Conservation (phyloP, 2,797 vertebrate species). For the Synanceia verrucosa region DNA sequence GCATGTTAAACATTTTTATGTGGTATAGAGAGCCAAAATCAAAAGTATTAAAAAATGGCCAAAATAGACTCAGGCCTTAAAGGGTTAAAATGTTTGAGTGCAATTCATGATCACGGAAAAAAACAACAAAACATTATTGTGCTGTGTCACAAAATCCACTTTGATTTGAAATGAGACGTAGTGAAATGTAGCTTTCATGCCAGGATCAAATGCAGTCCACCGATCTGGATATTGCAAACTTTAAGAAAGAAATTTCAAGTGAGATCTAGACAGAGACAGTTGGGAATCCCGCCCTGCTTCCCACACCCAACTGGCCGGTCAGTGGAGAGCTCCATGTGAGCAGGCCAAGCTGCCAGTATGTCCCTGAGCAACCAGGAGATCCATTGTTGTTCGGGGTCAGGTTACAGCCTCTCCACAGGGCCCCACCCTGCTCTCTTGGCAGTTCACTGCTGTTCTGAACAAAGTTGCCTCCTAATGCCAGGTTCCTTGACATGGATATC, state of each 20-base stretch:
- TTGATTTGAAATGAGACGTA: not conserved
- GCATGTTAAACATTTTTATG: too few species aligned
- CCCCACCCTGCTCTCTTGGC: constrained; percentile 92
- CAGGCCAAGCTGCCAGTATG: constrained; percentile 71
- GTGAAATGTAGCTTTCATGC: not conserved
- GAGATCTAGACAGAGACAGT: constrained; percentile 41
- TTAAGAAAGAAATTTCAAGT: constrained; percentile 22
- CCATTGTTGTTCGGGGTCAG: constrained; percentile 90
- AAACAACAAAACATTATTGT: not conserved
- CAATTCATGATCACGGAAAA: not conserved
- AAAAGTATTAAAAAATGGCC: too few species aligned
- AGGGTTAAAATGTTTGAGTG: too few species aligned
- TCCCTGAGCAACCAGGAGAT: constrained; percentile 90
- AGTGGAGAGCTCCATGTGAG: constrained; percentile 61
- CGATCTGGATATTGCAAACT: constrained; percentile 17
- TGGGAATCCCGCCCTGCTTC: constrained; percentile 57
- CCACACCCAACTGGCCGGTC: constrained; percentile 57
- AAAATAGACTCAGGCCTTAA: too few species aligned
- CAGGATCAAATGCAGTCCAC: constrained; percentile 1
- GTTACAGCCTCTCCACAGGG: constrained; percentile 91
- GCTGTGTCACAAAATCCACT: not conserved
- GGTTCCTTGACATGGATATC: constrained; percentile 81
- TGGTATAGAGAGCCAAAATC: too few species aligned
- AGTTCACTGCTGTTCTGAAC: constrained; percentile 91
- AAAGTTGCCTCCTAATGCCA: constrained; percentile 90